phyloP scores from a whole-genome alignment of 2,797 vertebrate species.

The Anguilla megastoma region DNA sequence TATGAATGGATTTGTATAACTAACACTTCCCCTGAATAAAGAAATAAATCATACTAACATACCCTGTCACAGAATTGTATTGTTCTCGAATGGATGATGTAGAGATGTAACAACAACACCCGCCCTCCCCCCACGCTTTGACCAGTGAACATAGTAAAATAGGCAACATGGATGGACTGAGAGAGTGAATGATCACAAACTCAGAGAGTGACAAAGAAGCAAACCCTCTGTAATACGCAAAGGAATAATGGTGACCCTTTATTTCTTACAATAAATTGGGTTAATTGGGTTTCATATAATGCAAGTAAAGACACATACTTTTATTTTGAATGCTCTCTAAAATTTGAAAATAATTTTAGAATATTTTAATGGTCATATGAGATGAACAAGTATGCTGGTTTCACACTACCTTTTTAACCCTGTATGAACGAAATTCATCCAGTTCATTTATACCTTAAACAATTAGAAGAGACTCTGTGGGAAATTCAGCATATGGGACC shows the following conservation, averaged over 20 bases:
- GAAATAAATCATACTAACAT: background rate
- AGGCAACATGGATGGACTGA: background rate
- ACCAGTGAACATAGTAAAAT: background rate
- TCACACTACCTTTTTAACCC: no score
- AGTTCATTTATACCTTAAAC: no score
- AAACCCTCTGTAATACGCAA: background rate
- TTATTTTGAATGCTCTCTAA: no score
- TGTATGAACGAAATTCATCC: no score
- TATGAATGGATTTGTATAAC: background rate
- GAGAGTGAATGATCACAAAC: background rate
- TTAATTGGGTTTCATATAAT: no score
- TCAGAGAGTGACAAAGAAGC: background rate
- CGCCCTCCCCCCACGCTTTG: background rate
- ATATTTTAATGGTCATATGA: no score
- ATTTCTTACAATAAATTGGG: background rate
- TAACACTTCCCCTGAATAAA: background rate
- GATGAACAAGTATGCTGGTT: no score
- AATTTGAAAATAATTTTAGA: no score
- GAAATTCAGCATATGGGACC: no score
- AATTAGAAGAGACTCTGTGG: no score
- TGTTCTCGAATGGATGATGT: background rate
- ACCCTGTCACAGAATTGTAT: background rate
- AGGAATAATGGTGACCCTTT: background rate
- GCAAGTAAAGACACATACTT: no score
- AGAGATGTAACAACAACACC: background rate